Percentiles rank a stretch among this genome's conserved stretches.
Evolutionary conservation across 2,797 vertebrate genomes (phyloP).

Genomic region (Tinamus major): DNA sequence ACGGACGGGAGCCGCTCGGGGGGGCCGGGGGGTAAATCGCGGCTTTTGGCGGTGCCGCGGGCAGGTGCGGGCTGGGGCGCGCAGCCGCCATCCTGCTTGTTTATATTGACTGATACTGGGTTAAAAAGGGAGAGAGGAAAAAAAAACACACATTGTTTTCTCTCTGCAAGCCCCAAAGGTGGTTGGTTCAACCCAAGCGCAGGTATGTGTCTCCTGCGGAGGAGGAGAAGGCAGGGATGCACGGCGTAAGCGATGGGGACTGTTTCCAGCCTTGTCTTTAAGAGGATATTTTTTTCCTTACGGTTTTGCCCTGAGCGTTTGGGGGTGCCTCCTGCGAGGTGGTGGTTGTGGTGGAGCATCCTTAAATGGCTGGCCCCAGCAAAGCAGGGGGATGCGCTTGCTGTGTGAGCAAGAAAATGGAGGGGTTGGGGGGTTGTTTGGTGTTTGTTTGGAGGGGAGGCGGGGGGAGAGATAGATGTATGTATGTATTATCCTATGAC

Average conservation of each 20-base stretch:
- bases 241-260: neutral
- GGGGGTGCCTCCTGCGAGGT: too few species aligned
- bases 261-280: fast-evolving
- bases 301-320: too few species aligned
- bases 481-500: neutral
- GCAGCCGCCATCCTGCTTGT: neutral
- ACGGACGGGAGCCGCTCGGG: neutral
- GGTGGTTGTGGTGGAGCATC: neutral
- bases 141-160: too few species aligned
- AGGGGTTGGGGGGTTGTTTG: neutral
- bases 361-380: neutral
- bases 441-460: neutral
- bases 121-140: too few species aligned
- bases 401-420: neutral
- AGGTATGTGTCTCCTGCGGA: fast-evolving
- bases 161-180: fast-evolving
- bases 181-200: fast-evolving
- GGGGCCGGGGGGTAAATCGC: fast-evolving
- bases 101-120: fast-evolving
- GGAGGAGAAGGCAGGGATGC: fast-evolving
- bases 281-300: neutral
- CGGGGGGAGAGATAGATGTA: neutral
- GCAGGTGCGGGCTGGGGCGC: neutral
- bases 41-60: fast-evolving
- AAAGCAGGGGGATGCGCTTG: neutral